Conservation (phyloP, 2,797 vertebrate species). For the Benthosema pterotum region DNA sequence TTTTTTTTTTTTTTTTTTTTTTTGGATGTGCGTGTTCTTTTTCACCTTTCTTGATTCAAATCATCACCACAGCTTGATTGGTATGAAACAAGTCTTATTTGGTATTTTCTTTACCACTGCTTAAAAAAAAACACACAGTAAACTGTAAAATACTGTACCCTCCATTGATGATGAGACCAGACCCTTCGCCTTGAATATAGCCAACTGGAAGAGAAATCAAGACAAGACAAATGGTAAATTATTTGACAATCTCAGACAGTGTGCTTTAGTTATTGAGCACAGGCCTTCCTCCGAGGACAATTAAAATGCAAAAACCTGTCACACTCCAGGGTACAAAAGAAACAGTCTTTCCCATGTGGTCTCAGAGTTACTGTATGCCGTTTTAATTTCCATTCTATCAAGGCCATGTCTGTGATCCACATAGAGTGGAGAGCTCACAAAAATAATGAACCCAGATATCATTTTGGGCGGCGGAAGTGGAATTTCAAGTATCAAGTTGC, state of each 20-base stretch:
- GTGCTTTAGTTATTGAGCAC: not conserved
- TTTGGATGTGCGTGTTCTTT: no score
- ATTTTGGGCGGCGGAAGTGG: slow-evolving; percentile 15
- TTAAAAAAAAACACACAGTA: not conserved
- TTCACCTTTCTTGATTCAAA: no score
- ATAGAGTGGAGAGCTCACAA: slow-evolving; percentile 22
- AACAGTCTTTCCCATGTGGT: slow-evolving; percentile 23
- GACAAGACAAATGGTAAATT: slow-evolving; percentile 12
- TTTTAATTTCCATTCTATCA: slow-evolving; percentile 47
- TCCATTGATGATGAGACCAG: slow-evolving; percentile 79
- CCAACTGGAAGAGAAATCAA: slow-evolving; percentile 79
- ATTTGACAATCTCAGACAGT: slow-evolving; percentile 21
- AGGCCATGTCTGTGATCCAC: slow-evolving; percentile 43
- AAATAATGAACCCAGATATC: slow-evolving; percentile 7
- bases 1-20: no score
- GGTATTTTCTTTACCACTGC: not conserved
- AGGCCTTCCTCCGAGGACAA: no score
- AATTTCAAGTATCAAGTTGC: slow-evolving; percentile 1
- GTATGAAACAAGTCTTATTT: no score
- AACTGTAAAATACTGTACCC: slow-evolving; percentile 76
- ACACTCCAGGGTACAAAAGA: slow-evolving; percentile 27
- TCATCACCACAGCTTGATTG: no score
- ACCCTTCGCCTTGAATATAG: slow-evolving; percentile 86
- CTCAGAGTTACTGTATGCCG: slow-evolving; percentile 29
- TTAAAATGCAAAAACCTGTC: not conserved